Evolutionary conservation across 2,113 vertebrate genomes (phyloP), one percentile per base, ranked within the genome.

Genomic region (Telmatochromis sp.): DNA sequence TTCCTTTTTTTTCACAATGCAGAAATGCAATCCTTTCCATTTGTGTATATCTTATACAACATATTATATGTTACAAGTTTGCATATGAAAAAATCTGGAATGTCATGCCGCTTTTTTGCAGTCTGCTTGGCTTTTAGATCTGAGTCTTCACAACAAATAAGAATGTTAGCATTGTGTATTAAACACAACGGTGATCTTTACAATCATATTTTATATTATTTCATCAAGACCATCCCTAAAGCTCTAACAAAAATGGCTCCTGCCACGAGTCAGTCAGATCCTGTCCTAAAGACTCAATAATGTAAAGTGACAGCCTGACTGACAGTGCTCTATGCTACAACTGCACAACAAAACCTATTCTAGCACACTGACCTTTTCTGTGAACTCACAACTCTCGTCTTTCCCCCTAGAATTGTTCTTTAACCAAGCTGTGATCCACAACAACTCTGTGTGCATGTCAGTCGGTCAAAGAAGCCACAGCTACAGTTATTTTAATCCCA

Each of bases 331-430:
- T 50, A 50, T 23, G 23, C 55, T 37, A 47, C 65, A 73, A 28
- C 33, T 10, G 19, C 23, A 87, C 65, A 80, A 85, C 65, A 86
- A 90, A 87, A 86, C 45, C 71, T 57, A 51, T 58, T 86, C 17
- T 28, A 71, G 81, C 84, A 68, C 7, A 2, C 4, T 85, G 83
- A 93, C 89, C 84, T 90, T 91, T 90, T 83, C 83, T 73, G 28
- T 60, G 51, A 8, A 5, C 37, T 81, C 71, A 6, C 8, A 68
- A 4, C 63, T 68, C 19, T 26, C 57, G 28, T 33, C 53, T 45
- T 33, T 71, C 21, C 42, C n/a, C 10, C 4, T 40, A 71, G 65
- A 42, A 71, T 4, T 23, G 21, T 73, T 19, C 35, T 80, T 75
- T 40, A 60, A 60, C 60, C 86, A 68, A 50, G 81, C 80, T 80